These are phyloP conservation scores for Crematogaster levior DNA, from an alignment of 2,888 invertebrate genomes.

Conservation along the genomic window DNA sequence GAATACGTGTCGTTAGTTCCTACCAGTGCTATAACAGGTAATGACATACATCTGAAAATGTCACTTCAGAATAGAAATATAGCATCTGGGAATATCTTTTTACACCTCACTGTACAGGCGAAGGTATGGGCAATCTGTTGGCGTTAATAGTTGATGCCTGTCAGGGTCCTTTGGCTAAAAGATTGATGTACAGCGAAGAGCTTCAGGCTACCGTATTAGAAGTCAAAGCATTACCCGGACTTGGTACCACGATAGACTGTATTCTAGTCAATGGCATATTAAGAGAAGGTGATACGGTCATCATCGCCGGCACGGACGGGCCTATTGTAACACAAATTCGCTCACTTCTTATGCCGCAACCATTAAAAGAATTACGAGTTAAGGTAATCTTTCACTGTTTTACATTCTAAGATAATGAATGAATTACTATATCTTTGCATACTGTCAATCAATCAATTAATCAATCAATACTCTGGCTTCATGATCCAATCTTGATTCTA, in stretches of 20 bases:
- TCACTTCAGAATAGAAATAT: not conserved
- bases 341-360: slow-evolving; percentile 98
- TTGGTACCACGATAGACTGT: slow-evolving; percentile 99
- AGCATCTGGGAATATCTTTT: not conserved
- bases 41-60: not conserved
- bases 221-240: slow-evolving; percentile 98
- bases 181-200: slow-evolving; percentile 96
- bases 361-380: slow-evolving; percentile 98
- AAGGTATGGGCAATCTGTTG: slow-evolving; percentile 99
- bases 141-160: slow-evolving; percentile 97
- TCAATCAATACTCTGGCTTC: no score
- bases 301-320: slow-evolving; percentile 99
- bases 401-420: not conserved
- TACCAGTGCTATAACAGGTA: slow-evolving; percentile 95
- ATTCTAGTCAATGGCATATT: slow-evolving; percentile 99
- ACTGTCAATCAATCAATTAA: not conserved
- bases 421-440: not conserved
- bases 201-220: slow-evolving; percentile 94
- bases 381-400: slow-evolving; percentile 88
- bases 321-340: slow-evolving; percentile 99
- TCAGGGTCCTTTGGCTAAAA: slow-evolving; percentile 95
- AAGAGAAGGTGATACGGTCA: slow-evolving; percentile 96
- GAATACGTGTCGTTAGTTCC: slow-evolving; percentile 98
- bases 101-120: slow-evolving; percentile 87
- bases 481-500: no score